These are phyloP conservation scores for Ophioninae sp. DNA, from an alignment of 2,888 invertebrate species.

Conservation along the genomic window DNA sequence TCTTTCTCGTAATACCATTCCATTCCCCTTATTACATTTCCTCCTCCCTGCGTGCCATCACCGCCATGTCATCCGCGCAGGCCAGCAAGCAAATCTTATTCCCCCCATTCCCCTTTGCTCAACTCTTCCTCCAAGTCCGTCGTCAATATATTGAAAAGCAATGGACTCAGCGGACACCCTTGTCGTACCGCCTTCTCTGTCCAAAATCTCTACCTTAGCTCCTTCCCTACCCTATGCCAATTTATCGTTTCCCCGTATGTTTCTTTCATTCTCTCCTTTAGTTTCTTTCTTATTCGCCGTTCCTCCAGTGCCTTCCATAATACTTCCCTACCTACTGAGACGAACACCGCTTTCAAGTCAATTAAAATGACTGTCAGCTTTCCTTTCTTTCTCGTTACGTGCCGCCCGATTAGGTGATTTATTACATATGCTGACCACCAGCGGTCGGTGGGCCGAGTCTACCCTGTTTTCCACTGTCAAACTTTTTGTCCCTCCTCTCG, in stretches of 20 bases:
- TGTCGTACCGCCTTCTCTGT: slow-evolving; percentile 57
- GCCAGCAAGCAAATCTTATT: too few relatives aligned
- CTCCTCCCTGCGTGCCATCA: too few relatives aligned
- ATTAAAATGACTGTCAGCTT: slow-evolving; percentile 2
- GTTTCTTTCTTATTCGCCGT: slow-evolving; percentile 8
- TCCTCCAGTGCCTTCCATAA: slow-evolving; percentile 8
- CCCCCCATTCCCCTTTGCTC: too few relatives aligned
- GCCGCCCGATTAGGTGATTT: slow-evolving; percentile 9
- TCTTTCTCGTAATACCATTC: too few relatives aligned
- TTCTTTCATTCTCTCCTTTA: slow-evolving; percentile 9
- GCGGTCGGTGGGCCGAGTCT: slow-evolving; percentile 51
- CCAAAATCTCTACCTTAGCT: slow-evolving; percentile 43
- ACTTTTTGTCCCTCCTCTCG: slow-evolving; percentile 16
- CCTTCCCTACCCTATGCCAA: not conserved
- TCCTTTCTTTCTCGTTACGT: not conserved
- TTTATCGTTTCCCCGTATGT: slow-evolving; percentile 13
- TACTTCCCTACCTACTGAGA: slow-evolving; percentile 20
- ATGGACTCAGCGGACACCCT: too few relatives aligned
- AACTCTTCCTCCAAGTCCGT: too few relatives aligned
- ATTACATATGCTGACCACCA: slow-evolving; percentile 1
- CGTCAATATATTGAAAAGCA: too few relatives aligned
- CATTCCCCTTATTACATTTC: too few relatives aligned
- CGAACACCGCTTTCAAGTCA: slow-evolving; percentile 35
- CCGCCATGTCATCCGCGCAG: too few relatives aligned
- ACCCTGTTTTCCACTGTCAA: slow-evolving; percentile 33